These are phyloP conservation scores for Heliconius ismenius DNA, from an alignment of 2,888 invertebrate species.

Conservation along the genomic window DNA sequence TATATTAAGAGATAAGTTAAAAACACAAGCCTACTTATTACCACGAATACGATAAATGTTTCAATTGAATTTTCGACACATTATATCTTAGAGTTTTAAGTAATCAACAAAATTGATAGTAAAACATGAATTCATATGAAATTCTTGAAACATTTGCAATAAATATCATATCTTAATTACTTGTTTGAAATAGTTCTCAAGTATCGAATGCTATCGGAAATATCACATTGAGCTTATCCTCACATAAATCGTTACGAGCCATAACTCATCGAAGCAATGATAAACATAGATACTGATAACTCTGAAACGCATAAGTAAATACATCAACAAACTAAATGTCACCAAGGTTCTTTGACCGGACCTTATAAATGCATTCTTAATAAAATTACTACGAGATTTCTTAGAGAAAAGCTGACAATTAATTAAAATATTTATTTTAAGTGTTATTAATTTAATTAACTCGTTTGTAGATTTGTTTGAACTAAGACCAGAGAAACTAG, in stretches of 20 bases:
- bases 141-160: neutral
- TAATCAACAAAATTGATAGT: neutral
- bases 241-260: slow-evolving; percentile 2
- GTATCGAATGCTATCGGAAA: slow-evolving; percentile 9
- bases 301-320: slow-evolving; percentile 22
- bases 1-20: no score
- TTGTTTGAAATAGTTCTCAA: slow-evolving; percentile 4
- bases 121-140: neutral
- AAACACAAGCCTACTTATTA: neutral
- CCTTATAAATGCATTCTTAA: slow-evolving; percentile 29
- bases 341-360: slow-evolving; percentile 37
- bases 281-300: slow-evolving; percentile 21
- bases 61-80: neutral
- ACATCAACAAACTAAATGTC: slow-evolving; percentile 27
- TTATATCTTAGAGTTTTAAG: neutral
- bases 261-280: slow-evolving; percentile 23
- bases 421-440: neutral
- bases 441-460: neutral
- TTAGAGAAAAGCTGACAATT: slow-evolving; percentile 12
- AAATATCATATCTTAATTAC: slow-evolving; percentile 12
- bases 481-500: no score
- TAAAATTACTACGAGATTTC: slow-evolving; percentile 20
- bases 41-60: neutral
- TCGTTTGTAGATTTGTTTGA: no score
- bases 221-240: slow-evolving; percentile 22